Evolutionary conservation across 2,797 vertebrate species (phyloP).

Genomic region (Sciurus vulgaris): DNA sequence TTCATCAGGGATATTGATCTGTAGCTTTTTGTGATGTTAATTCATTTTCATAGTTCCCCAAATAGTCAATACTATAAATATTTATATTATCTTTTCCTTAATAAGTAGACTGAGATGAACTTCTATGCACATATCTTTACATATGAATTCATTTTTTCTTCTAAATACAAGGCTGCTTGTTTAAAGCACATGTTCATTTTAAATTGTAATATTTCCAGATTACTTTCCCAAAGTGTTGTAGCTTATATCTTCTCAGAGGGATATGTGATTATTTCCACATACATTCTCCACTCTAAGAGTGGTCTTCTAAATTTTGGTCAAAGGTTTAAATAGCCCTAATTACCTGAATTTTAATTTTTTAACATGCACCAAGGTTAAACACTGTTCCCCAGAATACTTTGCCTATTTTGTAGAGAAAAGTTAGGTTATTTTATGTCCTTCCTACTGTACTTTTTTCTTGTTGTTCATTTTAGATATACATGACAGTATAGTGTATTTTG

Average conservation of each 20-base stretch:
- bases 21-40: background rate
- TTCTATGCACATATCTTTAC: background rate
- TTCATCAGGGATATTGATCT: background rate
- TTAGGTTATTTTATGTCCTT: background rate
- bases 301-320: background rate
- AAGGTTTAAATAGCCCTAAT: background rate
- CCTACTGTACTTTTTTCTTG: too few species aligned
- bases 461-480: too few species aligned
- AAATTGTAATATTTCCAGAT: background rate
- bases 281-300: background rate
- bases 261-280: background rate
- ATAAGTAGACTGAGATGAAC: background rate
- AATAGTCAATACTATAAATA: background rate
- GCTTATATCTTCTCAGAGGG: background rate
- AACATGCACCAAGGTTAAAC: background rate
- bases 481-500: too few species aligned
- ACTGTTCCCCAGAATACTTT: background rate
- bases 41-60: background rate
- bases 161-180: background rate
- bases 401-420: background rate
- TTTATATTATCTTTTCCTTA: background rate
- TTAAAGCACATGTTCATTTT: background rate
- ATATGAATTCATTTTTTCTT: background rate
- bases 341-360: conserved; percentile 32
- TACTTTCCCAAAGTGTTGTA: background rate